Evolutionary conservation across 2,888 invertebrate species (phyloP), one percentile per base, ranked within the genome.

Genomic region (Microplitis deprimator): DNA sequence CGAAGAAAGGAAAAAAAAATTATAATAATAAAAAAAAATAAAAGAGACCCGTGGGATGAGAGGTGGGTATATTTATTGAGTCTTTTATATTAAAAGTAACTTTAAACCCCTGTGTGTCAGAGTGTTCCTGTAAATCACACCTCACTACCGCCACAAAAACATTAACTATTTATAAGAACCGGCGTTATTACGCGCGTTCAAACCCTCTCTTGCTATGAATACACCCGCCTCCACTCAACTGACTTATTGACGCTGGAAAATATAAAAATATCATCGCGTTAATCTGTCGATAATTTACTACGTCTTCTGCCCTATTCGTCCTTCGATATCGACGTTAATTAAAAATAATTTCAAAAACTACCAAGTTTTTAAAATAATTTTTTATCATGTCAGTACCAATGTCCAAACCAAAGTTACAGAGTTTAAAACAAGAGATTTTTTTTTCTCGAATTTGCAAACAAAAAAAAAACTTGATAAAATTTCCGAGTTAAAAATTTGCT

Each of bases 81-180:
- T 82, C 83, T 81, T 84, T 84, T 81, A 83, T 84, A 84, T 86
- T 84, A 83, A 84, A 84, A 84, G 81, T 79, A 78, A 78, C 68
- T 80, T 73, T 72, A 50, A 73, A 61, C 76, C 67, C 69, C 76
- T 38, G 73, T 29, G 60, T 65, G 61, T 75, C 39, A 40, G n/a
- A 65, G 68, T 68, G 73, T 64, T 77, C 70, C 78, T 76, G 77
- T 81, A 81, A 82, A 82, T 82, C 80, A 82, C 77, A 76, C 74
- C 76, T 65, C 67, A 59, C 79, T 69, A 59, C 77, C 73, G 81
- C 79, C 29, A 4, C 29, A 3, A 2, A 29, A 79, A 79, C 83
- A 83, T 83, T 82, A 82, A 82, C 83, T 81, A 84, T 84, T 85
- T 83, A 83, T 82, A 82, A 83, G 79, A 79, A 76, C 71, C 77